These are phyloP conservation scores for Oscheius sp. DNA, from an alignment of 2,888 invertebrate genomes.

Conservation along the genomic window DNA sequence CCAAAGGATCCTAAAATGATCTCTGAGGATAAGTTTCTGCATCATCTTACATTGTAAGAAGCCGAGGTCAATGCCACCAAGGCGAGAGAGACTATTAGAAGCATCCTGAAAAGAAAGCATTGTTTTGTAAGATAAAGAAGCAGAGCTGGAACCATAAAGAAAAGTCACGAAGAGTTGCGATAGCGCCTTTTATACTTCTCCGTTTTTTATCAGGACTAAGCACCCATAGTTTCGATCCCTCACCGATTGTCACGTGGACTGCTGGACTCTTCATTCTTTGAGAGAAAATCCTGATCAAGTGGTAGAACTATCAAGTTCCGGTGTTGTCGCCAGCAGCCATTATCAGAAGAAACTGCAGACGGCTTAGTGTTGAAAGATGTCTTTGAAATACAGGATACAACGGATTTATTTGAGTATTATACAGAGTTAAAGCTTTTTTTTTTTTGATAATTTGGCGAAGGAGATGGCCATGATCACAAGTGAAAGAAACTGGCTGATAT, in stretches of 20 bases:
- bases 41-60: constrained; percentile 13
- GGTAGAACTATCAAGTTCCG: no score
- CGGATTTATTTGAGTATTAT: no score
- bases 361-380: no score
- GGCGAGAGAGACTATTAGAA: constrained; percentile 8
- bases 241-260: constrained; percentile 11
- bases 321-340: no score
- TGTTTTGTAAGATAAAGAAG: neutral
- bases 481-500: no score
- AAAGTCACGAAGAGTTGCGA: constrained; percentile 13
- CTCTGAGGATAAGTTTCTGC: neutral
- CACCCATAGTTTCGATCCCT: neutral
- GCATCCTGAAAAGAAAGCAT: constrained; percentile 15
- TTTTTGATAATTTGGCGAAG: no score
- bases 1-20: constrained; percentile 5
- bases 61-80: constrained; percentile 17
- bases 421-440: no score
- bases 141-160: constrained; percentile 2
- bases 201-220: constrained; percentile 1
- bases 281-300: no score
- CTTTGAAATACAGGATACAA: no score
- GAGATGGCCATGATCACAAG: no score
- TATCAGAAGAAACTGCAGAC: no score
- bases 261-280: neutral
- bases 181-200: constrained; percentile 14